Base-by-base conservation (phyloP, 2,113 vertebrate genomes). In the Sphaerodactylus townsendi region DNA sequence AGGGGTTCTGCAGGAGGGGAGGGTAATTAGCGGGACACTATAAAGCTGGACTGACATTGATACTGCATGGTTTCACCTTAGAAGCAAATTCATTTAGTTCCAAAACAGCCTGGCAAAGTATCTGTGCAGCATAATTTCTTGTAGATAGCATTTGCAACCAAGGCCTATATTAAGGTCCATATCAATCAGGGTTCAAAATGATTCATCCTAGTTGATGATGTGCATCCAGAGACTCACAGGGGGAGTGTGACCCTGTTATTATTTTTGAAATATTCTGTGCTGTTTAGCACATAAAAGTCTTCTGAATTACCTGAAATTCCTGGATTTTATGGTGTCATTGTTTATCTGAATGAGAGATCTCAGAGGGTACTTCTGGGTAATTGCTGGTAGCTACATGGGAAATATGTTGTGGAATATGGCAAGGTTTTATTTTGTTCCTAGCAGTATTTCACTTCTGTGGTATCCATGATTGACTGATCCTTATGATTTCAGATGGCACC, bases 401-500 rank as follows among this genome's bases (percentile, higher is more conserved):
- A 50, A 48, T 74, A 33, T 33, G 19, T 28, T 9, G 25, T 30
- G 39, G 44, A 74, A 7, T 48, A 73, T n/a, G 48, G 41, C 19
- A 79, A 15, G 3, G 62, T 35, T 79, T n/a, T 37, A 46, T 35
- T 25, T 48, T 48, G 14, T 2, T 30, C 62, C 17, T 35, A 33
- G 4, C 53, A 28, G 9, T 69, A 28, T 35, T 25, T 33, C 30
- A 33, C 15, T 4, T 44, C 3, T 66, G 25, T 46, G 14, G 39
- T 33, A 44, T 74, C 46, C 14, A 46, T 46, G 25, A 7, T 44
- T 30, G 23, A 62, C 2, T 64, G 69, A 19, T 44, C 82, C n/a
- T 78, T 84, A 4, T 76, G 19, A 46, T 83, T 82, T 44, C 90
- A 93, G 90, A 82, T 59, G 25, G 62, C 37, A 64, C 6, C 77